Base-by-base conservation (phyloP, 2,113 vertebrate species). In the Gallinago jamesoni region DNA sequence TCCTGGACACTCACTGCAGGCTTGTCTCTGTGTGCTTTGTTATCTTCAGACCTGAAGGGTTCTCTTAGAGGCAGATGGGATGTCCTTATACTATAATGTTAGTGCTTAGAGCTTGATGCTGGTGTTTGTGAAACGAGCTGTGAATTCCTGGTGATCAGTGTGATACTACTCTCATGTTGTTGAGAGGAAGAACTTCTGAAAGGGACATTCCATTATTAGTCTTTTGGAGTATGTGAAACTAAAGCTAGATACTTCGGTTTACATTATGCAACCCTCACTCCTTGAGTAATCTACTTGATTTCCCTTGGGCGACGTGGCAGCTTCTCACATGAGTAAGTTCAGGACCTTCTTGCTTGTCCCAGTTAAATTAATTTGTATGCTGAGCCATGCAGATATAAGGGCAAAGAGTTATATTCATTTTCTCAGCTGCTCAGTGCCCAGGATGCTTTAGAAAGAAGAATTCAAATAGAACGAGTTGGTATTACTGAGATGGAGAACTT, bases 321-420 rank as follows among this genome's bases (percentile, higher is more conserved):
- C 74, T 90, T 90, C 78, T 95, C 50, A 85, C 75, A 28, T 2
- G 21, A 88, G 63, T 62, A 76, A 94, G 50, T 90, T 87, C 55
- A 94, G 78, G 81, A 73, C 30, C 68, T 72, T 92, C 59, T 73
- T 76, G 62, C 27, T 62, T 85, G 63, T 83, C 90, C 90, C 52
- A 75, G 60, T 87, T 94, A 78, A 92, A 84, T 78, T 78, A 74
- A 94, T 82, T 67, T 85, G 66, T 90, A 93, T 90, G 72, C 87
- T 73, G 75, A 95, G 57, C 82, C 92, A 88, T 6, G 72, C 85
- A 93, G 92, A 86, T 80, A 70, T 80, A 70, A 77, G 75, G 75
- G 70, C 56, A 56, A 33, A 87, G 64, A 87, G 9, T 60, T 79
- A 43, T 1, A 82, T 87, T 87, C n/a, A 62, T 87, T 30, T 56